A percentile compares a stretch with the other conserved stretches of the same genome.
These are phyloP conservation scores for Cerastis rubricosa DNA, from an alignment of 2,888 invertebrate genomes.

Conservation along the genomic window DNA sequence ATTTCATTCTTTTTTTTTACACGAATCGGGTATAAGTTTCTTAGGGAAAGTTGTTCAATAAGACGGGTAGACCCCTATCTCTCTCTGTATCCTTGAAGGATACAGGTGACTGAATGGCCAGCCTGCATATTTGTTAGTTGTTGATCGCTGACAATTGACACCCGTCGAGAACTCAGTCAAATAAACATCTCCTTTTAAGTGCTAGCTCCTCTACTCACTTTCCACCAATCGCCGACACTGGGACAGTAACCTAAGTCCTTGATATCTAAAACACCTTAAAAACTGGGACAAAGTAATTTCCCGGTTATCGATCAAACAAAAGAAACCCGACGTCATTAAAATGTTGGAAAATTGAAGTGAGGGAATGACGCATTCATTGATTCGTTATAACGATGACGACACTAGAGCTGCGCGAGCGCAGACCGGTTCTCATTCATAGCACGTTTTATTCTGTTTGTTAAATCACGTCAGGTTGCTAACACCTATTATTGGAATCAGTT, in stretches of 20 bases:
- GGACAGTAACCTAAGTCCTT: conserved; percentile 33
- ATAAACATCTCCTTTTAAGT: background rate
- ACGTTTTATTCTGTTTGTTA: conserved; percentile 56
- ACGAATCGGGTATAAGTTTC: too few relatives aligned
- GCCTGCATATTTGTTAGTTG: too few relatives aligned
- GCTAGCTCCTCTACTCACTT: background rate
- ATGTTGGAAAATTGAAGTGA: conserved; percentile 67
- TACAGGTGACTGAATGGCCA: too few relatives aligned
- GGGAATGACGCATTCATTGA: conserved; percentile 56
- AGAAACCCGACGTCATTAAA: conserved; percentile 65
- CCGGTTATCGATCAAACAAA: conserved; percentile 44
- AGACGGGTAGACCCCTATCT: too few relatives aligned
- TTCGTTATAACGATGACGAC: conserved; percentile 68
- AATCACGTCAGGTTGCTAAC: conserved; percentile 43
- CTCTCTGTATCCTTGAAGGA: too few relatives aligned
- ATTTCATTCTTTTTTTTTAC: too few relatives aligned
- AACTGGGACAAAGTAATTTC: conserved; percentile 48
- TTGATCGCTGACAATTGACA: background rate
- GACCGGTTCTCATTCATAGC: conserved; percentile 70
- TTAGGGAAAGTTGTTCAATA: too few relatives aligned
- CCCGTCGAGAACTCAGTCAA: background rate
- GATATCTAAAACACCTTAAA: conserved; percentile 27
- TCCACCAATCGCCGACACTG: background rate
- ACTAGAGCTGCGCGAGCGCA: conserved; percentile 48
- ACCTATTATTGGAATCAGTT: conserved; percentile 54